Conservation (phyloP, 2,888 invertebrate genomes). For the Belgica antarctica region DNA sequence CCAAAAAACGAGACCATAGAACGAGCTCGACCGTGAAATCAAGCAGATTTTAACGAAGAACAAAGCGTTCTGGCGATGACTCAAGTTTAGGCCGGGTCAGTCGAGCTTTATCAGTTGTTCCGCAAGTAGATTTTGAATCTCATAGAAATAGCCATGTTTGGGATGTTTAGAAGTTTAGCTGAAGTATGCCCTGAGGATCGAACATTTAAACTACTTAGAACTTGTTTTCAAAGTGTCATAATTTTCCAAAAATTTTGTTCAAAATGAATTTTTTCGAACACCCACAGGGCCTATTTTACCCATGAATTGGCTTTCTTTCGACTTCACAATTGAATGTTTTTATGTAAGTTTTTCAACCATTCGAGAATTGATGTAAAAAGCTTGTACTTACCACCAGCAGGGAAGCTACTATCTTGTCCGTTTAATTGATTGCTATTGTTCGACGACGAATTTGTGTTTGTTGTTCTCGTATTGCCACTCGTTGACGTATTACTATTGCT, state of each 20-base stretch:
- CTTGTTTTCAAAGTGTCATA: no score
- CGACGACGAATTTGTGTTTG: slow-evolving; percentile 38
- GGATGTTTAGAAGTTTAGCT: no score
- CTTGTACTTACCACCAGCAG: slow-evolving; percentile 44
- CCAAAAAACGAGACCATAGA: slow-evolving; percentile 23
- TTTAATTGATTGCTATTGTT: slow-evolving; percentile 44
- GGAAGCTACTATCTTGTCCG: slow-evolving; percentile 41
- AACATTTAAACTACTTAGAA: no score
- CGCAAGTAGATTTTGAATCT: neutral
- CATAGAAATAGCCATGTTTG: no score
- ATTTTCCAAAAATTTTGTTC: no score
- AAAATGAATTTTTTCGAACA: no score
- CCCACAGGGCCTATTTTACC: no score
- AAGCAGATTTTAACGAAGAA: slow-evolving; percentile 7
- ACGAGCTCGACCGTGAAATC: slow-evolving; percentile 41
- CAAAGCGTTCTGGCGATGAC: neutral
- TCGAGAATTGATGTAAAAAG: slow-evolving; percentile 13
- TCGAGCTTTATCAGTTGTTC: slow-evolving; percentile 9
- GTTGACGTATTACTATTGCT: slow-evolving; percentile 37
- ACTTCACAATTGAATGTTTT: slow-evolving; percentile 40
- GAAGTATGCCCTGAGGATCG: no score
- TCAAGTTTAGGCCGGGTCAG: neutral
- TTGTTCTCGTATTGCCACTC: slow-evolving; percentile 38
- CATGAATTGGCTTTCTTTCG: no score
- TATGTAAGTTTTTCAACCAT: neutral